Conservation (phyloP, 2,888 invertebrate genomes). For the Mylabris sibirica region DNA sequence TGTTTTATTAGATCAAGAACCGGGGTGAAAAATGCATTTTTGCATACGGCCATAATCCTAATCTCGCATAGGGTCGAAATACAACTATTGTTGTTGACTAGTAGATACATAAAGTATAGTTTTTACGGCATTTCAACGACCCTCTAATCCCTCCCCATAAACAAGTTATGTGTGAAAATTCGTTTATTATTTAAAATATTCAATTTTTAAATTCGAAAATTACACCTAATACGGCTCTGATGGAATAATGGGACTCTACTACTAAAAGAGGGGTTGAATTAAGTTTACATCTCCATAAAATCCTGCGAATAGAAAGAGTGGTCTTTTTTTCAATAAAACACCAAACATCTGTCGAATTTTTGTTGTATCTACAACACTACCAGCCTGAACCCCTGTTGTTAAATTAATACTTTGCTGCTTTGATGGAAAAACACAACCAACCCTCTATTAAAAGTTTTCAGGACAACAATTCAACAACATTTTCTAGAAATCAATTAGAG, state of each 20-base stretch:
- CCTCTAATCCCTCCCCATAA: constrained; percentile 36
- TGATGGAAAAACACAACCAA: constrained; percentile 19
- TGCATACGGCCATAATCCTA: constrained; percentile 43
- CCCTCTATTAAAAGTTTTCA: constrained; percentile 13
- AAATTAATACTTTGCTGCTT: constrained; percentile 34
- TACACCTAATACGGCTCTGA: neutral
- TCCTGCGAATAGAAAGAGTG: constrained; percentile 37
- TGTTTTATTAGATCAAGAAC: constrained; percentile 43
- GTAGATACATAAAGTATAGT: constrained; percentile 39
- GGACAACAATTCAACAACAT: constrained; percentile 11
- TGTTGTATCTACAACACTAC: constrained; percentile 17
- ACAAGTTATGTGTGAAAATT: constrained; percentile 37
- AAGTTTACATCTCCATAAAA: constrained; percentile 39
- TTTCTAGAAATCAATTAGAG: constrained; percentile 14
- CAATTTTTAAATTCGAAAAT: constrained; percentile 2
- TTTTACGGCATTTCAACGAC: constrained; percentile 40
- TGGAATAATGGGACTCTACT: constrained; percentile 26
- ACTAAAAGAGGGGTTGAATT: constrained; percentile 32
- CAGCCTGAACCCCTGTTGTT: constrained; percentile 30
- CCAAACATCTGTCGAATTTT: constrained; percentile 42
- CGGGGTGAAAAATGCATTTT: constrained; percentile 37
- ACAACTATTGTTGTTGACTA: constrained; percentile 30
- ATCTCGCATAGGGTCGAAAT: constrained; percentile 37
- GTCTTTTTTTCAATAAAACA: constrained; percentile 33
- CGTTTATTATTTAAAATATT: constrained; percentile 1